Percentiles rank a stretch among this genome's conserved stretches.
phyloP scores from a whole-genome alignment of 2,113 vertebrate genomes.

The Thalassarche chlororhynchos region DNA sequence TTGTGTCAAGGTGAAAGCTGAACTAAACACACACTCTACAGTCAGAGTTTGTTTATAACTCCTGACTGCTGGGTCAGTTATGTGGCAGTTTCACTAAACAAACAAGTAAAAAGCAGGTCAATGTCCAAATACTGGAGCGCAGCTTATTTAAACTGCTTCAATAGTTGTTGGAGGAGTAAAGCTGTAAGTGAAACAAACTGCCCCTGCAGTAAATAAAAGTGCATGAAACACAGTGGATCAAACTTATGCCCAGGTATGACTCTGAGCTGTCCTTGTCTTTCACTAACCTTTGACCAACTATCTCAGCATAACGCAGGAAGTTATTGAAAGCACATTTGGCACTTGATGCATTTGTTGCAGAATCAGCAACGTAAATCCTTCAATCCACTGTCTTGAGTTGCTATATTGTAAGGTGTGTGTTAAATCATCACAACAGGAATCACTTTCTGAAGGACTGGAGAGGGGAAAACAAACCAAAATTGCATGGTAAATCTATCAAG shows the following conservation, averaged over 20 bases:
- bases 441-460: not conserved
- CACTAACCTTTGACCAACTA: not conserved
- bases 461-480: not conserved
- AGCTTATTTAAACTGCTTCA: not conserved
- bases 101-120: constrained; percentile 55
- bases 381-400: not conserved
- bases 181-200: not conserved
- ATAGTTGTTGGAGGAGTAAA: not conserved
- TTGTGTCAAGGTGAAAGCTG: constrained; percentile 30
- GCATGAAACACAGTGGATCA: not conserved
- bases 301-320: not conserved
- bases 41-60: constrained; percentile 10
- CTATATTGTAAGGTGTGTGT: not conserved
- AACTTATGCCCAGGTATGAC: not conserved
- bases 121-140: constrained; percentile 26
- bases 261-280: not conserved
- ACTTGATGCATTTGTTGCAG: not conserved
- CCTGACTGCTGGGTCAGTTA: constrained; percentile 4
- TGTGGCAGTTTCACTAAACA: constrained; percentile 45
- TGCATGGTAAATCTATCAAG: not conserved
- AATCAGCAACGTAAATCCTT: constrained; percentile 24
- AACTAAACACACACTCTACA: constrained; percentile 1
- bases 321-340: not conserved
- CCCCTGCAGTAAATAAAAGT: not conserved
- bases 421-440: not conserved